Evolutionary conservation across 2,113 vertebrate genomes (phyloP).

Genomic region (Pipra filicauda): DNA sequence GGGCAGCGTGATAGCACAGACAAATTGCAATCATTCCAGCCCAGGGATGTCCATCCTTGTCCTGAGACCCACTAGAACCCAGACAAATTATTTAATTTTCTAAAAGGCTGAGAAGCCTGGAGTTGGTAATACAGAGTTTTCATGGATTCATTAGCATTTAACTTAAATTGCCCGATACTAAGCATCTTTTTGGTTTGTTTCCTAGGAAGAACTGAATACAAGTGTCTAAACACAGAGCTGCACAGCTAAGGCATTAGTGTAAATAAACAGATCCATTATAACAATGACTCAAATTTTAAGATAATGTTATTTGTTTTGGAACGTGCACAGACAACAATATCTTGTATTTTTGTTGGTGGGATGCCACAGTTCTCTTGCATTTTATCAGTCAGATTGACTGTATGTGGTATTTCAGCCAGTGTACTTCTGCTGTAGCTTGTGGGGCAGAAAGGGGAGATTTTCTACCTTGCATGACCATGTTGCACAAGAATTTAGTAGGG

Average conservation of each 20-base stretch:
- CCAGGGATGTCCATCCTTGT: not conserved
- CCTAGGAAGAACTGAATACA: not conserved
- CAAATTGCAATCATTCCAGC: not conserved
- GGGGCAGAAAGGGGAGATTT: not conserved
- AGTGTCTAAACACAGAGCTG: not conserved
- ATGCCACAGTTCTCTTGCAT: not conserved
- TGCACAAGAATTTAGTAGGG: not conserved
- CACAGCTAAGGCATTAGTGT: not conserved
- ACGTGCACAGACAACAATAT: not conserved
- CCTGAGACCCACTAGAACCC: not conserved
- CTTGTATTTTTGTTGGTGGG: not conserved
- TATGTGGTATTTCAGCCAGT: not conserved
- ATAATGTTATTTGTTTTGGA: constrained; percentile 23
- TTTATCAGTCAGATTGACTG: not conserved
- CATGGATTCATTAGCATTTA: not conserved
- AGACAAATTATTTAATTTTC: not conserved
- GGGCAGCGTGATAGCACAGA: rapidly evolving
- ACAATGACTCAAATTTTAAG: not conserved
- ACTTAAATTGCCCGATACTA: not conserved
- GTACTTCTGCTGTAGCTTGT: not conserved
- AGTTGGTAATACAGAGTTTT: not conserved
- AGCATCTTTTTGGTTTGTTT: not conserved
- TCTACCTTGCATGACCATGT: not conserved
- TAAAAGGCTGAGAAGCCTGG: not conserved
- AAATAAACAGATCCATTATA: constrained; percentile 2